A percentile compares a stretch with the other conserved stretches of the same genome.
Evolutionary conservation across 2,888 invertebrate genomes (phyloP).

Genomic region (Endotricha flammealis): DNA sequence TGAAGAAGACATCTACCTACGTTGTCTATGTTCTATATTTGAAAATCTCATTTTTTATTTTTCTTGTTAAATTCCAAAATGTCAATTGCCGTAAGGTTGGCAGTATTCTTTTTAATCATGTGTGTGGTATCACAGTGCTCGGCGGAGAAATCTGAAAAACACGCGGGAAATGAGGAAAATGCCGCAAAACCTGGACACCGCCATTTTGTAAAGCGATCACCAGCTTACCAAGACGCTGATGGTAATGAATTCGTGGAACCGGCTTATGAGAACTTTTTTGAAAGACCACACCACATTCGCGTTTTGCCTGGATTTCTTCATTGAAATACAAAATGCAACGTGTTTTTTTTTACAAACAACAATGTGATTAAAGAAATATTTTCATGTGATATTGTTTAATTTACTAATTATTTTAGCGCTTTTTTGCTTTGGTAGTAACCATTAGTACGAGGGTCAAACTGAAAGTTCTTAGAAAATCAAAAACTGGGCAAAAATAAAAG

Average conservation of each 20-base stretch:
- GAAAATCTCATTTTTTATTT: no score
- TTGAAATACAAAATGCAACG: constrained; percentile 25
- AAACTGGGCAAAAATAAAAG: no score
- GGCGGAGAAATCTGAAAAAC: not conserved
- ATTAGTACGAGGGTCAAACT: no score
- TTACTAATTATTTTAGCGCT: no score
- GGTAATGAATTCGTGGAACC: constrained; percentile 29
- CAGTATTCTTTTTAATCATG: constrained; percentile 2
- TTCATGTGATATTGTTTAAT: no score
- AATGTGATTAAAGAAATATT: no score
- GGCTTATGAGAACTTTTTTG: constrained; percentile 37
- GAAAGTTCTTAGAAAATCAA: no score
- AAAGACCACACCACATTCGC: constrained; percentile 50
- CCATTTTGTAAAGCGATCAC: constrained; percentile 49
- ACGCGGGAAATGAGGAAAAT: not conserved
- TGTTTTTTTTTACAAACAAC: no score
- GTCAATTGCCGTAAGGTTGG: not conserved
- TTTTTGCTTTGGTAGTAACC: no score
- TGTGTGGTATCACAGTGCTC: constrained; percentile 3
- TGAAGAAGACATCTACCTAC: no score
- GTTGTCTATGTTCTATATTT: no score
- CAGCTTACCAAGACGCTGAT: constrained; percentile 36
- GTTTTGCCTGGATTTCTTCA: constrained; percentile 54
- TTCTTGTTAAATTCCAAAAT: no score
- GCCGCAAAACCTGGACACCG: constrained; percentile 4